These are phyloP conservation scores for Odontophorus gujanensis DNA, from an alignment of 2,113 vertebrate genomes.

Conservation along the genomic window DNA sequence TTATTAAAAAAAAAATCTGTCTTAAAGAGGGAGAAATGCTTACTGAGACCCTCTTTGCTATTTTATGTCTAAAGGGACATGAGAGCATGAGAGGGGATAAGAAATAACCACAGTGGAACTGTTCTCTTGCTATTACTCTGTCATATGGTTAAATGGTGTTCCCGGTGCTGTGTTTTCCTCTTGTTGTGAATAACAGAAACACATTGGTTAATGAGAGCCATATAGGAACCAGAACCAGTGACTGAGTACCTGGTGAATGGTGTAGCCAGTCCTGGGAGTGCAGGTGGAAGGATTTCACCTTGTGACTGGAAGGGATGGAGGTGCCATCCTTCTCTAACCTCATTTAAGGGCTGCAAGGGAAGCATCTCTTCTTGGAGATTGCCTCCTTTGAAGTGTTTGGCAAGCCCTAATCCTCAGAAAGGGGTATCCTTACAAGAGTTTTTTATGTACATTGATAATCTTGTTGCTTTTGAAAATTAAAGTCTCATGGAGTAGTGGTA, in stretches of 20 bases:
- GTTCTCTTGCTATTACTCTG: not conserved
- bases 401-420: too few relatives aligned
- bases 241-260: too few relatives aligned
- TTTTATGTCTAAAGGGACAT: not conserved
- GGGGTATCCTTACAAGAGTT: too few relatives aligned
- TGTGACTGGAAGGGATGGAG: too few relatives aligned
- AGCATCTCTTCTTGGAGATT: too few relatives aligned
- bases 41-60: not conserved
- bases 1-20: not conserved
- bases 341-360: too few relatives aligned
- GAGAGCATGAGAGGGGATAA: not conserved
- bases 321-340: too few relatives aligned
- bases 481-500: not conserved
- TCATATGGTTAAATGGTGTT: not conserved
- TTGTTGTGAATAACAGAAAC: not conserved
- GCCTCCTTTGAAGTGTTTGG: too few relatives aligned
- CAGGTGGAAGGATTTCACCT: too few relatives aligned
- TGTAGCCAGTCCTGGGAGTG: too few relatives aligned
- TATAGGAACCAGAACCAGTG: too few relatives aligned
- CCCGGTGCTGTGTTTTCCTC: not conserved
- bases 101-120: not conserved
- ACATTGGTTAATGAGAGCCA: not conserved
- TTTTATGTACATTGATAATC: not conserved
- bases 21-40: not conserved
- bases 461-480: not conserved